These are phyloP conservation scores for Leptopilina syphax DNA, from an alignment of 2,888 invertebrate genomes.

Conservation along the genomic window DNA sequence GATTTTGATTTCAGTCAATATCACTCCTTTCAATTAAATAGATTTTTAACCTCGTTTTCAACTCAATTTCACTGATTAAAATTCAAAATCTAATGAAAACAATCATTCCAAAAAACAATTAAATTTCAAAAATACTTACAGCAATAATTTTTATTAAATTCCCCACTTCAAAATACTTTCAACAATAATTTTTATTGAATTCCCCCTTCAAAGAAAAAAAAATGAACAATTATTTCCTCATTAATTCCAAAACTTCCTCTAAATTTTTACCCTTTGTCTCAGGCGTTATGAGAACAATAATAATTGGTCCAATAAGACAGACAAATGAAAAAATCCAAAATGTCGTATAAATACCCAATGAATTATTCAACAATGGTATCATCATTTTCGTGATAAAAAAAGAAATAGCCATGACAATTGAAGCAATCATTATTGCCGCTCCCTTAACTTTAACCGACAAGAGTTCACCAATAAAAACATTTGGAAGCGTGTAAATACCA, in stretches of 20 bases:
- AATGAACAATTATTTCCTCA: too few species aligned
- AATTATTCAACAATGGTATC: constrained; percentile 79
- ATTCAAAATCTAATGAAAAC: too few species aligned
- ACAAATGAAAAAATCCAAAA: constrained; percentile 79
- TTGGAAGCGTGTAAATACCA: constrained; percentile 82
- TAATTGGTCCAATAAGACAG: constrained; percentile 6
- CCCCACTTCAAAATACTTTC: too few species aligned
- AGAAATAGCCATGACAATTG: constrained; percentile 80
- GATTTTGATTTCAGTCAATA: too few species aligned
- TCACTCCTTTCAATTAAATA: too few species aligned
- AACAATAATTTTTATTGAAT: too few species aligned
- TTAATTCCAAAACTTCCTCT: not conserved
- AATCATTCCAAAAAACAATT: too few species aligned
- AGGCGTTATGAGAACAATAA: not conserved
- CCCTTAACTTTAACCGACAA: constrained; percentile 83
- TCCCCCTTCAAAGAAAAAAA: too few species aligned
- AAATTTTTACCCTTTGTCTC: not conserved
- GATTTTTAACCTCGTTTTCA: too few species aligned
- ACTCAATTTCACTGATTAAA: too few species aligned
- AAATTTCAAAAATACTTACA: too few species aligned
- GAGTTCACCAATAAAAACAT: constrained; percentile 82
- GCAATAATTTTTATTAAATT: too few species aligned
- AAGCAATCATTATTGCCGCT: constrained; percentile 82
- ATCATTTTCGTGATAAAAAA: constrained; percentile 81
- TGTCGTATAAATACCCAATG: constrained; percentile 78